A percentile compares a stretch with the other conserved stretches of the same genome.
These are phyloP conservation scores for Psephotus haematonotus DNA, from an alignment of 2,113 vertebrate species.

Conservation along the genomic window DNA sequence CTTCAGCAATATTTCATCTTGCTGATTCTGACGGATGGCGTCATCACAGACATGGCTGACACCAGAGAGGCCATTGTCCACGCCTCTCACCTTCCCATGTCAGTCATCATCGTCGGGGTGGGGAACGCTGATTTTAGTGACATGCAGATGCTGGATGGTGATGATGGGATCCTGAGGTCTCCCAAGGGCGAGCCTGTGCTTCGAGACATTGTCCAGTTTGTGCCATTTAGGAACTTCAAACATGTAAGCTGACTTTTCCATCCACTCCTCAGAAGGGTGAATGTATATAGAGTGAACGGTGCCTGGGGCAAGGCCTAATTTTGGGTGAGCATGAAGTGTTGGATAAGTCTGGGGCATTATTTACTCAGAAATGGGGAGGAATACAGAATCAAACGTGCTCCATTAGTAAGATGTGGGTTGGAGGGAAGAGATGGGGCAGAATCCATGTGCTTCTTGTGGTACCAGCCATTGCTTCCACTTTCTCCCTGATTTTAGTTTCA, in stretches of 20 bases:
- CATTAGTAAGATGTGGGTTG: not conserved
- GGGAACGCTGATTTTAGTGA: constrained; percentile 95
- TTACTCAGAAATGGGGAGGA: not conserved
- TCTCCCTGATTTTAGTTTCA: not conserved
- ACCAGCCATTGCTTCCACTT: not conserved
- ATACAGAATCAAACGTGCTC: not conserved
- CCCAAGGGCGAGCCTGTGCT: constrained; percentile 93
- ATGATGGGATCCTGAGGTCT: constrained; percentile 92
- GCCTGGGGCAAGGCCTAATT: not conserved
- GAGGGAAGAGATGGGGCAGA: not conserved
- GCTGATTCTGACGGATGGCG: constrained; percentile 94
- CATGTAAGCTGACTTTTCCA: constrained; percentile 81
- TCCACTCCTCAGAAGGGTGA: not conserved
- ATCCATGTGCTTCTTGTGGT: not conserved
- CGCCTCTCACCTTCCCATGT: constrained; percentile 97
- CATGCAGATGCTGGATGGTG: constrained; percentile 97
- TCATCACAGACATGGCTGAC: constrained; percentile 98
- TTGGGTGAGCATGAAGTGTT: not conserved
- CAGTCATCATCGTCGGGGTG: constrained; percentile 94
- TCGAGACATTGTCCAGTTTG: constrained; percentile 96
- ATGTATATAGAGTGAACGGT: rapidly evolving
- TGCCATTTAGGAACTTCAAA: constrained; percentile 98
- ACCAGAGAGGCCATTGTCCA: constrained; percentile 96
- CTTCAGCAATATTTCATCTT: constrained; percentile 97
- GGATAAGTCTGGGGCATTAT: not conserved